Evolutionary conservation across 2,888 invertebrate species (phyloP).

Genomic region (Entomobrya multifasciata): DNA sequence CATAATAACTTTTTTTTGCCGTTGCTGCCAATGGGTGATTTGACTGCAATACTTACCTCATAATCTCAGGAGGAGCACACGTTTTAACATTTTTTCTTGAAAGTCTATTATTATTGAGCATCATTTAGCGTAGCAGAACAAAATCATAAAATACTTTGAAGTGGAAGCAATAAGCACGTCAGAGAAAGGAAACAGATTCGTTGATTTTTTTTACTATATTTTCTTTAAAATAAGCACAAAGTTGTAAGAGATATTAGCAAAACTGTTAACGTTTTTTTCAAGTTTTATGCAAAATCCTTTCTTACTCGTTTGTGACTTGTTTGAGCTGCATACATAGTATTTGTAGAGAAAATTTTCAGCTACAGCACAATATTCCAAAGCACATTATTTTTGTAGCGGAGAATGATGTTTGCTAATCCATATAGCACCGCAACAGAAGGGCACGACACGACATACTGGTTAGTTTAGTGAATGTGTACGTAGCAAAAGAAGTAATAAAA

Average conservation of each 20-base stretch:
- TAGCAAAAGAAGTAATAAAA: conserved; percentile 25
- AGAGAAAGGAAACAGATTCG: not conserved
- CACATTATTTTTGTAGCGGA: conserved; percentile 8
- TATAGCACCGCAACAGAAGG: conserved; percentile 44
- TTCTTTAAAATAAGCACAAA: not conserved
- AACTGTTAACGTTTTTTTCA: conserved; percentile 44
- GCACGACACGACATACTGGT: conserved; percentile 11
- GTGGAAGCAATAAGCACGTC: not conserved
- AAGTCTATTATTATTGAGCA: conserved; percentile 30
- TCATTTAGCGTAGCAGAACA: conserved; percentile 5
- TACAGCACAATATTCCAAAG: conserved; percentile 9
- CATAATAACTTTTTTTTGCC: conserved; percentile 3
- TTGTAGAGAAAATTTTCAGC: not conserved
- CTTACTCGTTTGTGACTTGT: not conserved
- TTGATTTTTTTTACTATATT: too few species aligned
- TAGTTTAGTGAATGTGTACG: not conserved
- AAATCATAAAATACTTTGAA: conserved; percentile 16
- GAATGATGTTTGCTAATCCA: conserved; percentile 29
- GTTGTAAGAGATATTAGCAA: conserved; percentile 18
- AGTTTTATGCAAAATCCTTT: not conserved
- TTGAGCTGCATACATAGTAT: not conserved
- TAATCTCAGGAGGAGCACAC: not conserved
- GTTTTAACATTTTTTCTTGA: not conserved
- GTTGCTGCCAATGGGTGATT: not conserved
- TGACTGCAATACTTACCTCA: conserved; percentile 32